These are phyloP conservation scores for Lamellibrachia satsuma DNA, from an alignment of 2,888 invertebrate species.

Conservation along the genomic window DNA sequence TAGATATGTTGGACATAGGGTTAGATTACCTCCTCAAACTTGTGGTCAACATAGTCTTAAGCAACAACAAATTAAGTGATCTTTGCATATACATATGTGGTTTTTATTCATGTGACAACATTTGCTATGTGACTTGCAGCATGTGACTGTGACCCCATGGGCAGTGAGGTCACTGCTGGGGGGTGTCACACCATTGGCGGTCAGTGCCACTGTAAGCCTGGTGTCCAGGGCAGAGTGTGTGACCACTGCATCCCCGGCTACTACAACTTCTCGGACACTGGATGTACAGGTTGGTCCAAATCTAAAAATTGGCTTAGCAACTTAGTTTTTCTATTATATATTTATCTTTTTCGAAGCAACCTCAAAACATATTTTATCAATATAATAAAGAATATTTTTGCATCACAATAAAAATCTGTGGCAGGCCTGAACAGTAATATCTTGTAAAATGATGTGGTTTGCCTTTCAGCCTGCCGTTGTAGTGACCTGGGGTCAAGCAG, in stretches of 20 bases:
- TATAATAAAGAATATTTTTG: neutral
- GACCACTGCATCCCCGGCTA: conserved; percentile 60
- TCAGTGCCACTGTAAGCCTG: conserved; percentile 60
- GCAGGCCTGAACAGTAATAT: neutral
- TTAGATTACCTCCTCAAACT: no score
- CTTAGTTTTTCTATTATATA: no score
- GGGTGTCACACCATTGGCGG: conserved; percentile 66
- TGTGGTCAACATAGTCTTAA: no score
- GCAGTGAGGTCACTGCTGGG: conserved; percentile 80
- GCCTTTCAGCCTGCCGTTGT: conserved; percentile 72
- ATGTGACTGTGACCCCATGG: conserved; percentile 94
- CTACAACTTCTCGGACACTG: conserved; percentile 80
- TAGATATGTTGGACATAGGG: neutral
- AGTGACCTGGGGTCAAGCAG: conserved; percentile 74
- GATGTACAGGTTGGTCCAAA: conserved; percentile 76
- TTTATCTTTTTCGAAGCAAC: no score
- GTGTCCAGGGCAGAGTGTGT: conserved; percentile 59
- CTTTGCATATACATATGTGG: no score
- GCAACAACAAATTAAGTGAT: no score
- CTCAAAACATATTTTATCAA: neutral
- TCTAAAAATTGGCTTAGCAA: no score
- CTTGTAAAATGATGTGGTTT: neutral
- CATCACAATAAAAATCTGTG: neutral
- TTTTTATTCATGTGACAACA: neutral
- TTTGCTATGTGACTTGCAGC: conserved; percentile 67